phyloP scores from a whole-genome alignment of 1,140 invertebrate genomes.

The Drosophila nebulosa region DNA sequence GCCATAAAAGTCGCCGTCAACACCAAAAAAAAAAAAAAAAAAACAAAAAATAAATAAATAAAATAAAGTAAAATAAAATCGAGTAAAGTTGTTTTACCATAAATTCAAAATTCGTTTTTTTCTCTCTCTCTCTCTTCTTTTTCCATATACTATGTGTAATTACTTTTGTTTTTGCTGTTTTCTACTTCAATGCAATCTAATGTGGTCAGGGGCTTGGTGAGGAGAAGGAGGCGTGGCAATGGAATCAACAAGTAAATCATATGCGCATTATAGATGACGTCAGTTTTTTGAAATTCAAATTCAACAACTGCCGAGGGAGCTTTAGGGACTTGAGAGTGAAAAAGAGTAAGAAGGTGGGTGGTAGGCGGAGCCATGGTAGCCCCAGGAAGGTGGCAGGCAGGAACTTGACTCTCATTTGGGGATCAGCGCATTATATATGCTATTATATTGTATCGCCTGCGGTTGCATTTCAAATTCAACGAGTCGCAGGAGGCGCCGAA shows the following conservation, averaged over 20 bases:
- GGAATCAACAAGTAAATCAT: constrained; percentile 70
- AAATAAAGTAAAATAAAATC: no score
- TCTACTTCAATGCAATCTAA: constrained; percentile 23
- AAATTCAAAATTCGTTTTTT: constrained; percentile 59
- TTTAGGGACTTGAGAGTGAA: constrained; percentile 12
- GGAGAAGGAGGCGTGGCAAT: constrained; percentile 25
- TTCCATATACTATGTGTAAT: background rate
- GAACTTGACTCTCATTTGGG: constrained; percentile 40
- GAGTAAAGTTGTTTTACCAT: constrained; percentile 68
- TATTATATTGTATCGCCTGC: constrained; percentile 68
- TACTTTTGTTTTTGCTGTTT: background rate
- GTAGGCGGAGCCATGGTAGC: no score
- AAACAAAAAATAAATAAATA: no score
- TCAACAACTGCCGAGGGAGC: constrained; percentile 62
- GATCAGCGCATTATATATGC: constrained; percentile 65
- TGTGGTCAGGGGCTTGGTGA: constrained; percentile 17
- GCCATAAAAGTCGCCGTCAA: constrained; percentile 72
- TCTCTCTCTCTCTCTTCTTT: constrained; percentile 17
- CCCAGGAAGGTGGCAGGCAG: background rate
- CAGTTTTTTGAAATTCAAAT: constrained; percentile 61
- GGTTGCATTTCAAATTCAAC: constrained; percentile 72
- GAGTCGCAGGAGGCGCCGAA: constrained; percentile 51
- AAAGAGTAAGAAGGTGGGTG: constrained; percentile 12
- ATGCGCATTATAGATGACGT: constrained; percentile 72
- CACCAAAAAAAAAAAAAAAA: constrained; percentile 55